A percentile compares a stretch with the other conserved stretches of the same genome.
Conservation (phyloP, 2,797 vertebrate genomes). For the Eupleurogrammus muticus region DNA sequence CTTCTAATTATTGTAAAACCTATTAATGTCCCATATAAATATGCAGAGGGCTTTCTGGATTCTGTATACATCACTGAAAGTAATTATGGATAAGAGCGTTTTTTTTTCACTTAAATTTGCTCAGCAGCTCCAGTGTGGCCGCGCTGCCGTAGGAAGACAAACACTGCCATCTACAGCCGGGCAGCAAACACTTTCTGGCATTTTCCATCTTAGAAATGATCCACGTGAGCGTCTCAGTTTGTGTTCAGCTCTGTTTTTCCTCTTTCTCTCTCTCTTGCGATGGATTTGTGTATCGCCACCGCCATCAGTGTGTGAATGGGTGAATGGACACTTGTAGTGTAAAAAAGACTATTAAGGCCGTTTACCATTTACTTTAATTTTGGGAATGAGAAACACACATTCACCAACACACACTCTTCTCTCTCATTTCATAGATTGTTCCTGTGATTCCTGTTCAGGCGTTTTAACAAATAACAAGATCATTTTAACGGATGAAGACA, state of each 20-base stretch:
- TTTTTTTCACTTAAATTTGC: slow-evolving; percentile 3
- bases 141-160: slow-evolving; percentile 46
- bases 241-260: neutral
- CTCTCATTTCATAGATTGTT: slow-evolving; percentile 34
- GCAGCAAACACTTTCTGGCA: slow-evolving; percentile 9
- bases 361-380: no score
- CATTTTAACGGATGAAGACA: slow-evolving; percentile 11
- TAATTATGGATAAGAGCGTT: slow-evolving; percentile 61
- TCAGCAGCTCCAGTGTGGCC: slow-evolving; percentile 7
- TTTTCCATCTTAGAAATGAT: slow-evolving; percentile 29
- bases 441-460: slow-evolving; percentile 11
- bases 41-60: slow-evolving; percentile 58
- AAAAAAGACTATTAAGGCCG: no score
- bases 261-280: no score
- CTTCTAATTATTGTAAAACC: slow-evolving; percentile 67
- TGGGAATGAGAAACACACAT: no score
- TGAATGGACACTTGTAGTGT: no score
- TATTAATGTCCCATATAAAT: slow-evolving; percentile 59
- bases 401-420: no score
- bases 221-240: slow-evolving; percentile 41
- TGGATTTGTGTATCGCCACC: no score
- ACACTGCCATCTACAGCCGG: slow-evolving; percentile 77
- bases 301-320: no score
- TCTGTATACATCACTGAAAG: slow-evolving; percentile 62
- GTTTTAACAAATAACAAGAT: slow-evolving; percentile 22